Evolutionary conservation across 2,113 vertebrate genomes (phyloP), one percentile per base, ranked within the genome.

Genomic region (Scatophagus argus): DNA sequence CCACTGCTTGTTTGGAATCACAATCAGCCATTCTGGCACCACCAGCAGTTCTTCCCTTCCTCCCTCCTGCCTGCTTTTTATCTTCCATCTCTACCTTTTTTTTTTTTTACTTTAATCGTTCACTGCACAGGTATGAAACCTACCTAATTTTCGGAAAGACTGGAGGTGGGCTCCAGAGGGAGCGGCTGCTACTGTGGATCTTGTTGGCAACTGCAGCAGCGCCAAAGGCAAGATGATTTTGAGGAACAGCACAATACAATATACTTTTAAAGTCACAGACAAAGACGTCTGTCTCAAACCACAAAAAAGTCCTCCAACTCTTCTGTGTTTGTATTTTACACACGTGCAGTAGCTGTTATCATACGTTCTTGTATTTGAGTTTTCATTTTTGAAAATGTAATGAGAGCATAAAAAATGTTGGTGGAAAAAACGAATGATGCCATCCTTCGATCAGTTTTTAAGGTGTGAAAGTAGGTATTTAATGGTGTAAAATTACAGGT

Each of bases 1-100:
- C 47, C 27, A 19, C 73, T 54, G 66, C 61, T 75, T 83, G 64
- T 86, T 74, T 64, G 58, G 64, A 83, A 79, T 86, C 62, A 76
- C 80, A 80, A 76, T n/a, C n/a, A 79, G 73, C 47, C 55, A 16
- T 32, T 62, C 68, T 80, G 61, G 67, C 36, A 56, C 29, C 23
- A 47, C 19, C 64, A 61, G 54, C 29, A 47, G 36, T 31, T 52
- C 52, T 73, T 76, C 64, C 54, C 13, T 34, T 7, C 13, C 36
- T 1, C 17, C 10, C n/a, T 52, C 44, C 44, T 39, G 13, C 31
- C 12, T 5, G 73, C 43, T 81, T 44, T 63, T 46, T 52, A 0
- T 55, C 54, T 23, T 36, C 6, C 39, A 49, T 34, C 34, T n/a
- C 16, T 34, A 49, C 29, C 38, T 8, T 36, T 49, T 52, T 59